Evolutionary conservation across 1,140 invertebrate species (phyloP).

Genomic region (Charaxes varanes): DNA sequence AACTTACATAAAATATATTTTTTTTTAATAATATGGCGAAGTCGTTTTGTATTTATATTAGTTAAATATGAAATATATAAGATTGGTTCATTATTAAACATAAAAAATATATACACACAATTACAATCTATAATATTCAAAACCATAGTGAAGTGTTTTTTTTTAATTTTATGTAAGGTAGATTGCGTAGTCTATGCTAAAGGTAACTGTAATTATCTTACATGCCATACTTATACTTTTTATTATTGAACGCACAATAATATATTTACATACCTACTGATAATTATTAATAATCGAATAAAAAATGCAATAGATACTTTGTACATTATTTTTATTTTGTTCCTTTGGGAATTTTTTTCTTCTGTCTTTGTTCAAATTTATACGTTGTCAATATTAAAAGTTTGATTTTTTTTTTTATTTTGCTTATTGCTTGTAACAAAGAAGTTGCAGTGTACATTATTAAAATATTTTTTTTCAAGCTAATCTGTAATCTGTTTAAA

Average conservation of each 20-base stretch:
- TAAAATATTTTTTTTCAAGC: too few relatives aligned
- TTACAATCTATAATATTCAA: neutral
- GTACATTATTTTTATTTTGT: constrained; percentile 15
- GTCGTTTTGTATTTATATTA: too few relatives aligned
- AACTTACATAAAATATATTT: too few relatives aligned
- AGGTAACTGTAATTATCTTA: constrained; percentile 28
- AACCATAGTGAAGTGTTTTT: neutral
- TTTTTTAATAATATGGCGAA: too few relatives aligned
- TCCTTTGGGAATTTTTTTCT: constrained; percentile 3
- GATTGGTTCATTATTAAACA: too few relatives aligned
- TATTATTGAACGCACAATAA: constrained; percentile 28
- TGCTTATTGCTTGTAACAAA: constrained; percentile 1
- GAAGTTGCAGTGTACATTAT: too few relatives aligned
- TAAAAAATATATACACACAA: too few relatives aligned
- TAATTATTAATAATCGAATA: constrained; percentile 7
- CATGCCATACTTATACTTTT: constrained; percentile 33
- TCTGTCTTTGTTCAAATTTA: constrained; percentile 9
- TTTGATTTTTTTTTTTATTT: constrained; percentile 11
- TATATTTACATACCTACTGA: constrained; percentile 17
- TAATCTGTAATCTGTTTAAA: too few relatives aligned
- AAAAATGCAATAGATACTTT: constrained; percentile 16
- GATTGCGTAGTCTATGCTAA: neutral
- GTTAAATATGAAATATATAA: too few relatives aligned
- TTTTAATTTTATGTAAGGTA: neutral
- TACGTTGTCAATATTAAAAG: constrained; percentile 10